These are phyloP conservation scores for Mechanitis mazaeus DNA, from an alignment of 2,888 invertebrate species.

Conservation along the genomic window DNA sequence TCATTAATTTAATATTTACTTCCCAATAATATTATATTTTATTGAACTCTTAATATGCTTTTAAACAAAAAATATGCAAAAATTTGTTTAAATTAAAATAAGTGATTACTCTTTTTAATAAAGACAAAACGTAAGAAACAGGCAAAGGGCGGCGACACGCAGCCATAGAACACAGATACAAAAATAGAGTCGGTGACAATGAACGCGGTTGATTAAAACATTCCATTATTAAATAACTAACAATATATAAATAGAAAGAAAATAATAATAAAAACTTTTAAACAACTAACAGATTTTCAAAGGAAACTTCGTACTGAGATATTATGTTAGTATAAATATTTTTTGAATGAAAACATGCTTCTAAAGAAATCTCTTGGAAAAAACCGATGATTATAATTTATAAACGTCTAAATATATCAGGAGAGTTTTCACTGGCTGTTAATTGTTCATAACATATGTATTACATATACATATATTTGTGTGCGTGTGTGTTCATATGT, in stretches of 20 bases:
- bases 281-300: neutral
- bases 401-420: too few relatives aligned
- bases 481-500: too few relatives aligned
- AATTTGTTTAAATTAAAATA: too few relatives aligned
- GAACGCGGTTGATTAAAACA: constrained; percentile 23
- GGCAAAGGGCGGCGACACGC: constrained; percentile 43
- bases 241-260: constrained; percentile 23
- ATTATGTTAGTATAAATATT: neutral
- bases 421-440: too few relatives aligned
- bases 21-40: too few relatives aligned
- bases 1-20: too few relatives aligned
- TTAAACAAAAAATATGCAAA: too few relatives aligned
- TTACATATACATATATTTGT: too few relatives aligned
- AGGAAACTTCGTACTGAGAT: neutral
- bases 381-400: neutral
- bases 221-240: constrained; percentile 12
- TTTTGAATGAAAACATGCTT: neutral
- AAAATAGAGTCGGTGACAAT: constrained; percentile 54
- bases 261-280: neutral
- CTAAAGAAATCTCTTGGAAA: neutral
- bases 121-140: constrained; percentile 30
- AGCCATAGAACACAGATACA: constrained; percentile 43
- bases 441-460: too few relatives aligned
- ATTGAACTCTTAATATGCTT: too few relatives aligned
- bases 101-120: neutral